Percentiles rank a stretch among this genome's conserved stretches.
phyloP scores from a whole-genome alignment of 2,113 vertebrate genomes.

The Candoia aspera region DNA sequence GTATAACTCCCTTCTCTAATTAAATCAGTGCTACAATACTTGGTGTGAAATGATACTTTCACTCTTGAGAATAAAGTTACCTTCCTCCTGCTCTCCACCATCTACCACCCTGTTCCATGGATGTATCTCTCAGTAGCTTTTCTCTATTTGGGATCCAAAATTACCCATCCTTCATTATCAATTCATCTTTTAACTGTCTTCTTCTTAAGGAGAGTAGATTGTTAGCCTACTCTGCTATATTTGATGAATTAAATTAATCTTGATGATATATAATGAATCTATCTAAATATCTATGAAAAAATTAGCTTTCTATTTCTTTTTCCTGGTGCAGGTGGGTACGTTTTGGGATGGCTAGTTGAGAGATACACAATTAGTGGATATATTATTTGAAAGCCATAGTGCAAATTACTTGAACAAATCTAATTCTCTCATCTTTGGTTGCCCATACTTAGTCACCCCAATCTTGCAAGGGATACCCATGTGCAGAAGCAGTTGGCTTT shows the following conservation, averaged over 20 bases:
- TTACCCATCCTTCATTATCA: constrained; percentile 41
- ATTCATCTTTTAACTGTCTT: constrained; percentile 29
- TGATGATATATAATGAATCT: constrained; percentile 27
- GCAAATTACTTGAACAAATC: not conserved
- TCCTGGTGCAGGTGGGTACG: constrained; percentile 10
- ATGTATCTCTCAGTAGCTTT: constrained; percentile 77
- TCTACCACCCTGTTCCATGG: constrained; percentile 46
- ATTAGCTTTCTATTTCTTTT: constrained; percentile 32
- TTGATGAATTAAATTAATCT: constrained; percentile 31
- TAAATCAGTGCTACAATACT: constrained; percentile 61
- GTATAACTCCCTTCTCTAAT: constrained; percentile 61
- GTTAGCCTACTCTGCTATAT: constrained; percentile 2
- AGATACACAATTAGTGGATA: constrained; percentile 57
- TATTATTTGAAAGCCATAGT: constrained; percentile 3
- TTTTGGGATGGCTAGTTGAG: constrained; percentile 61
- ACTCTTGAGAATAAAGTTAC: constrained; percentile 41
- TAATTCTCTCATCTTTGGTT: not conserved
- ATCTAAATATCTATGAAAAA: constrained; percentile 33
- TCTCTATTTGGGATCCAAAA: constrained; percentile 23
- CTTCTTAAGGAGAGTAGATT: constrained; percentile 28
- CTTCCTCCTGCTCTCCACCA: constrained; percentile 61
- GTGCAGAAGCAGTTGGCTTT: not conserved
- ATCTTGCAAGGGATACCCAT: not conserved
- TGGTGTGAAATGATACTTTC: constrained; percentile 68
- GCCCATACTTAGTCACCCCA: not conserved